These are phyloP conservation scores for Cerceris rybyensis DNA, from an alignment of 2,888 invertebrate species.

Conservation along the genomic window DNA sequence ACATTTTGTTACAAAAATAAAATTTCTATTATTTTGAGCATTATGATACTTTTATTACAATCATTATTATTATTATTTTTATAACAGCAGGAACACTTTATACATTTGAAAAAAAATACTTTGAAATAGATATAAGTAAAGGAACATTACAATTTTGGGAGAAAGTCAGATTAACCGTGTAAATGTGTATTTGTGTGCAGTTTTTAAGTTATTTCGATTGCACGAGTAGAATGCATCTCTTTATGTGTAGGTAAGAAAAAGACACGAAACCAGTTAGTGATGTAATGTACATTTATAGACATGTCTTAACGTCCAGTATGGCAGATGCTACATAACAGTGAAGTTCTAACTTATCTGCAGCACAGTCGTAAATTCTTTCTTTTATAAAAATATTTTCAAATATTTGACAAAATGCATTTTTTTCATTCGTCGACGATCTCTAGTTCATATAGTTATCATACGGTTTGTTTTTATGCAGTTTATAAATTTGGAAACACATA, in stretches of 20 bases:
- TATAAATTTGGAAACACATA: not conserved
- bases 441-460: constrained; percentile 62
- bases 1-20: too few species aligned
- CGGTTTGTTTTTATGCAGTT: constrained; percentile 60
- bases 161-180: not conserved
- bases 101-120: too few species aligned
- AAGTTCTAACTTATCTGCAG: not conserved
- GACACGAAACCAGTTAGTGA: constrained; percentile 78
- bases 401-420: constrained; percentile 68
- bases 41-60: too few species aligned
- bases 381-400: constrained; percentile 6
- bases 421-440: constrained; percentile 62
- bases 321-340: constrained; percentile 67
- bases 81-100: too few species aligned
- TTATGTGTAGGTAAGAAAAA: constrained; percentile 28
- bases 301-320: constrained; percentile 73
- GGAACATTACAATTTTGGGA: too few species aligned
- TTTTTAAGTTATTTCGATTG: constrained; percentile 18
- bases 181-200: constrained; percentile 14
- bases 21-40: too few species aligned
- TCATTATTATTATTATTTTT: too few species aligned
- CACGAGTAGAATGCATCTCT: constrained; percentile 25
- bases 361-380: not conserved
- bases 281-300: constrained; percentile 78
- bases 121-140: too few species aligned